Conservation (phyloP, 2,888 invertebrate species). For the Diaphora mendica region DNA sequence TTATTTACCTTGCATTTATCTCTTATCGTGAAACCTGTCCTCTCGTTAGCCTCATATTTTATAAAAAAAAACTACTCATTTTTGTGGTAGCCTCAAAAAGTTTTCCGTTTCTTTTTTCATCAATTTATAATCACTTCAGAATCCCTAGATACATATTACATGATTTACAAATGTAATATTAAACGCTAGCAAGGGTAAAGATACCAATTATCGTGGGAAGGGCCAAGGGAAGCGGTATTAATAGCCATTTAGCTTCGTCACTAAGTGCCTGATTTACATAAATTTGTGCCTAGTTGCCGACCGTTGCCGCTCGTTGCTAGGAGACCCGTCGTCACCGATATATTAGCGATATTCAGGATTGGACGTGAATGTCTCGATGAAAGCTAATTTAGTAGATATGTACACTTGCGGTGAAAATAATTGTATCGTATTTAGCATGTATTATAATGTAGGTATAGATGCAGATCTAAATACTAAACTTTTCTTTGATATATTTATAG, state of each 20-base stretch:
- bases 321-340: slow-evolving; percentile 49
- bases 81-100: not conserved
- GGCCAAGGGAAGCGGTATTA: slow-evolving; percentile 27
- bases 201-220: slow-evolving; percentile 26
- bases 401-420: slow-evolving; percentile 30
- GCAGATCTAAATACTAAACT: not conserved
- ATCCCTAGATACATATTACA: not conserved
- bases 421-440: not conserved
- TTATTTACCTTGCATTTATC: too few species aligned
- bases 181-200: slow-evolving; percentile 13
- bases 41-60: not conserved
- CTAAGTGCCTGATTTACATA: slow-evolving; percentile 46
- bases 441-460: not conserved
- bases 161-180: slow-evolving; percentile 6
- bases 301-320: slow-evolving; percentile 43
- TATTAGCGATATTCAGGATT: slow-evolving; percentile 40
- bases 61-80: not conserved
- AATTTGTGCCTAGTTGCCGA: slow-evolving; percentile 37
- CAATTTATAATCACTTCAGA: not conserved
- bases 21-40: too few species aligned
- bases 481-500: too few species aligned
- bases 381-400: slow-evolving; percentile 31
- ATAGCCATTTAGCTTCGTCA: slow-evolving; percentile 34
- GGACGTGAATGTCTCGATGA: slow-evolving; percentile 56
- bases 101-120: not conserved